Evolutionary conservation across 2,888 invertebrate genomes (phyloP).

Genomic region (Sarcophaga rosellei): DNA sequence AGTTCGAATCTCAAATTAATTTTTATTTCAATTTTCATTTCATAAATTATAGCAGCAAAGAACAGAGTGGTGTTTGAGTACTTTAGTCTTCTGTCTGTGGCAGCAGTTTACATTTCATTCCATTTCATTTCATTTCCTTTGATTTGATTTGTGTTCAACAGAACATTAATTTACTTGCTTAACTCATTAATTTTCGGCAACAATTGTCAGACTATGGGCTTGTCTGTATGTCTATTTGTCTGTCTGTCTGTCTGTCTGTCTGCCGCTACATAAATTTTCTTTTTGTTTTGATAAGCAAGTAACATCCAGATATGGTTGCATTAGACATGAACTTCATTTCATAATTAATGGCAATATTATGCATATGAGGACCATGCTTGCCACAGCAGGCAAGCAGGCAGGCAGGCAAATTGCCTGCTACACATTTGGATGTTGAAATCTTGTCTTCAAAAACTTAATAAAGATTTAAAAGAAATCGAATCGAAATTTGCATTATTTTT

Average conservation of each 20-base stretch:
- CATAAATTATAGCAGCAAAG: too few relatives aligned
- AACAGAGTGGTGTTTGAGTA: neutral
- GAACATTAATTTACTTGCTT: constrained; percentile 14
- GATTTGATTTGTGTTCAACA: constrained; percentile 3
- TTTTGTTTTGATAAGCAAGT: constrained; percentile 25
- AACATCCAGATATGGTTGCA: neutral
- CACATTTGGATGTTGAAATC: neutral
- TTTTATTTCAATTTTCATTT: too few relatives aligned
- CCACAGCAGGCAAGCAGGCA: too few relatives aligned
- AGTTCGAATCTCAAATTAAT: too few relatives aligned
- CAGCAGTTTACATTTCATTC: constrained; percentile 9
- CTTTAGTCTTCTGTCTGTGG: neutral
- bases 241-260: neutral
- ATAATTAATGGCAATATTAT: constrained; percentile 33
- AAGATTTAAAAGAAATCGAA: neutral
- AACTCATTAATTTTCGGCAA: constrained; percentile 29
- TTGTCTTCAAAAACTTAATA: neutral
- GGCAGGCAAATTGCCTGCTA: too few relatives aligned
- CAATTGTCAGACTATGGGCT: constrained; percentile 4
- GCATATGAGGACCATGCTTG: neutral
- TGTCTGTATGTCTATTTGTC: neutral
- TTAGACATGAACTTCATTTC: constrained; percentile 5
- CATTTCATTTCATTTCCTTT: too few relatives aligned
- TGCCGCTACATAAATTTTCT: constrained; percentile 14
- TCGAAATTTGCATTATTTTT: neutral